Evolutionary conservation across 2,797 vertebrate species (phyloP).

Genomic region (Alca torda): DNA sequence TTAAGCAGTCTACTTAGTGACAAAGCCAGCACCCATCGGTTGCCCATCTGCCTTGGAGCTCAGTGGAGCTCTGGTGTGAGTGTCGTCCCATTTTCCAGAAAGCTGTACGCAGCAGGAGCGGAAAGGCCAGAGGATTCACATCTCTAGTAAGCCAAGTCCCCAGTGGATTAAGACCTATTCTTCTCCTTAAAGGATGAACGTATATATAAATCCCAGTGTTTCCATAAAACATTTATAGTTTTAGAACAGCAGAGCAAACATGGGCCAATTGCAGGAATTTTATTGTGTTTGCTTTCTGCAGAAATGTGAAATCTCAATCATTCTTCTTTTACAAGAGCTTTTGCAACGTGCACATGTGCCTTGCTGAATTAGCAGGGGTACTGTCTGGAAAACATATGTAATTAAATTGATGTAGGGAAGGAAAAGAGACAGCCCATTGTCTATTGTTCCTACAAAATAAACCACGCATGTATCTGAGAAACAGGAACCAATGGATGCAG

Average conservation of each 20-base stretch:
- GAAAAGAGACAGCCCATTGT: conserved; percentile 37
- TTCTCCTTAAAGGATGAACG: conserved; percentile 71
- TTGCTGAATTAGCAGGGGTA: conserved; percentile 68
- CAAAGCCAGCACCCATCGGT: neutral
- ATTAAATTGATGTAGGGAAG: conserved; percentile 59
- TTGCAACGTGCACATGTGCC: conserved; percentile 70
- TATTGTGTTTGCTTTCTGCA: conserved; percentile 70
- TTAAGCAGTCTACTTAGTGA: neutral
- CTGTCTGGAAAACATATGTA: conserved; percentile 75
- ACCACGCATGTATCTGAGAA: neutral
- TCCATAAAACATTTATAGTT: conserved; percentile 69
- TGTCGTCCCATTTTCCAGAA: neutral
- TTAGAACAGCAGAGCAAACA: conserved; percentile 51
- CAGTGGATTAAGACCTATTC: conserved; percentile 53
- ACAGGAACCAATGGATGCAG: neutral
- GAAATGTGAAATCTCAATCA: conserved; percentile 72
- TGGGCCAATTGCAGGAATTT: conserved; percentile 63
- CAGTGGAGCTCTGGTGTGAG: neutral
- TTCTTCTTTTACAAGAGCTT: conserved; percentile 72
- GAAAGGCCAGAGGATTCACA: conserved; percentile 46
- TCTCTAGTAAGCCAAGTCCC: conserved; percentile 27
- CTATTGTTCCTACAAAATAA: conserved; percentile 47
- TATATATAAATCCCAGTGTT: conserved; percentile 53
- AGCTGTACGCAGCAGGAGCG: neutral
- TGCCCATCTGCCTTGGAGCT: neutral